Percentiles rank a stretch among this genome's conserved stretches.
Evolutionary conservation across 2,888 invertebrate species (phyloP).

Genomic region (Deroplatys truncata): DNA sequence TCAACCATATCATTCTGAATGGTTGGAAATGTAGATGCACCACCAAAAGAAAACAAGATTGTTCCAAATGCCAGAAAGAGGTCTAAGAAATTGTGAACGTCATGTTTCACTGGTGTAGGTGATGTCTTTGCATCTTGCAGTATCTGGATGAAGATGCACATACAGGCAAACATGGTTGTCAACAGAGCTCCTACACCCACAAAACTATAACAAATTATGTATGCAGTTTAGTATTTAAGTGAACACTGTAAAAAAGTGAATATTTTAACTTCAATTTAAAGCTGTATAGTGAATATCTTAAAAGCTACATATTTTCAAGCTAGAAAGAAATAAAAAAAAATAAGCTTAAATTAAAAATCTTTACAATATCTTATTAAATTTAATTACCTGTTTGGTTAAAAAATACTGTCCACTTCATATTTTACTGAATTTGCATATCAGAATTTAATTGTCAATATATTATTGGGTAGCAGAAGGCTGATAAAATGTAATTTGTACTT

Average conservation of each 20-base stretch:
- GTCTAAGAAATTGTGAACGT: conserved; percentile 54
- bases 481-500: too few relatives aligned
- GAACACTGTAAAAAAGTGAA: conserved; percentile 1
- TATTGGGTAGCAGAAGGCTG: too few relatives aligned
- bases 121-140: conserved; percentile 48
- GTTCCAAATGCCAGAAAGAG: conserved; percentile 68
- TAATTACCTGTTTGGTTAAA: too few relatives aligned
- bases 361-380: too few relatives aligned
- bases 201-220: conserved; percentile 46
- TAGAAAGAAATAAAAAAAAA: too few relatives aligned
- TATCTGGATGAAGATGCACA: conserved; percentile 60
- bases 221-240: background rate
- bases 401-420: too few relatives aligned
- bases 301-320: too few relatives aligned
- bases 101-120: conserved; percentile 47
- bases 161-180: conserved; percentile 58
- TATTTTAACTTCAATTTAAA: background rate
- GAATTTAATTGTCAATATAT: too few relatives aligned
- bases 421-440: too few relatives aligned
- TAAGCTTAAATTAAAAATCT: too few relatives aligned
- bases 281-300: too few relatives aligned
- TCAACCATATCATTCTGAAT: conserved; percentile 74
- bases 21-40: conserved; percentile 71
- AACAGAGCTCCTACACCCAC: conserved; percentile 60
- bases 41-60: conserved; percentile 67